phyloP scores from a whole-genome alignment of 2,113 vertebrate species.

The Hyaena hyaena region DNA sequence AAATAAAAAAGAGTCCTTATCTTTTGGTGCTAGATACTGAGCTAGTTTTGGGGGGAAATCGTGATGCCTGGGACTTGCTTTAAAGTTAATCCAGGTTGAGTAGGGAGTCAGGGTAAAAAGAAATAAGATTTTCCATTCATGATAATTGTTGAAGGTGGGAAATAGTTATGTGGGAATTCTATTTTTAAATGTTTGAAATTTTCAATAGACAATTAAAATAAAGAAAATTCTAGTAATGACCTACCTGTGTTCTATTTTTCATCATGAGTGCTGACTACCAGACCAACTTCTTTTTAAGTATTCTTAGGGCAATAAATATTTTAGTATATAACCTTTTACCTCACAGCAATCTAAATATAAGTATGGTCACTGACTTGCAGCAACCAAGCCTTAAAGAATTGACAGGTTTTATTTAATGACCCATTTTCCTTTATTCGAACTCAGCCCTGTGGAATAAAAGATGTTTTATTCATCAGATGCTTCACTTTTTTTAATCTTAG shows the following conservation, averaged over 20 bases:
- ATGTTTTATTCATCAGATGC: conserved; percentile 75
- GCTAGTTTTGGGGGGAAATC: not conserved
- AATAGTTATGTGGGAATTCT: not conserved
- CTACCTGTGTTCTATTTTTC: not conserved
- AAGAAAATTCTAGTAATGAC: not conserved
- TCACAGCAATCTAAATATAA: conserved; percentile 27
- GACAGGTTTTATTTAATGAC: conserved; percentile 65
- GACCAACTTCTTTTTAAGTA: conserved; percentile 30
- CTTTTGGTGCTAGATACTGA: conserved; percentile 18
- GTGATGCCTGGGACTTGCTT: not conserved
- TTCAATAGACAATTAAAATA: not conserved
- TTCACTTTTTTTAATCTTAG: not conserved
- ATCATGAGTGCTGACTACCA: not conserved
- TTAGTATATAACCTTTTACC: conserved; percentile 52
- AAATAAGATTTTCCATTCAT: not conserved
- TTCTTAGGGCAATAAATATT: conserved; percentile 54
- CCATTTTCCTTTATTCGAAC: conserved; percentile 72
- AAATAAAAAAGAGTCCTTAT: not conserved
- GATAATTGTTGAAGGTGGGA: not conserved
- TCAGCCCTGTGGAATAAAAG: conserved; percentile 32
- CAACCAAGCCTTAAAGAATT: conserved; percentile 15
- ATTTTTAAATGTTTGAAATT: conserved; percentile 18
- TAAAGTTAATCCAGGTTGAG: not conserved
- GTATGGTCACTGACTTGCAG: not conserved
- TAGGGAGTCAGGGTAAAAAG: not conserved